Evolutionary conservation across 1,140 invertebrate species (phyloP).

Genomic region (Scylla paramamosain): DNA sequence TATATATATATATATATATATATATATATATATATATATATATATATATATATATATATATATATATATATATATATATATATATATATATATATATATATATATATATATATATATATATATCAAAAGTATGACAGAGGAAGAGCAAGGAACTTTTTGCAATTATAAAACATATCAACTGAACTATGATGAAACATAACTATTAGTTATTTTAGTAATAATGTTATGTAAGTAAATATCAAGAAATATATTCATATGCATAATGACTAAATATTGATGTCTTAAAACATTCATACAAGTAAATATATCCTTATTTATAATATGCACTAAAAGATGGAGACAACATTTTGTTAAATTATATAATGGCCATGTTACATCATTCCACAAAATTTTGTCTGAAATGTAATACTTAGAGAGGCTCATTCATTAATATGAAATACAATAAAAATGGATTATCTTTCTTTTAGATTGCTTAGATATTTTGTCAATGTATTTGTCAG

Average conservation of each 20-base stretch:
- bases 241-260: background rate
- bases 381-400: background rate
- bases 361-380: background rate
- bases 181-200: background rate
- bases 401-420: background rate
- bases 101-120: no score
- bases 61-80: no score
- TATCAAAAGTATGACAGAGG: background rate
- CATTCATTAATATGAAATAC: background rate
- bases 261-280: constrained; percentile 9
- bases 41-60: no score
- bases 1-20: no score
- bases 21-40: no score
- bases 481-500: background rate
- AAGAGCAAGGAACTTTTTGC: background rate
- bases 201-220: background rate
- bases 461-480: background rate
- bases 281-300: background rate
- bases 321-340: background rate
- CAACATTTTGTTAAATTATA: background rate
- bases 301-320: background rate
- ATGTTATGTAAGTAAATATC: background rate
- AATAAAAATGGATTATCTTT: background rate
- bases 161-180: background rate
- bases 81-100: no score